phyloP scores from a whole-genome alignment of 2,113 vertebrate genomes.

The Tachysurus vachellii region DNA sequence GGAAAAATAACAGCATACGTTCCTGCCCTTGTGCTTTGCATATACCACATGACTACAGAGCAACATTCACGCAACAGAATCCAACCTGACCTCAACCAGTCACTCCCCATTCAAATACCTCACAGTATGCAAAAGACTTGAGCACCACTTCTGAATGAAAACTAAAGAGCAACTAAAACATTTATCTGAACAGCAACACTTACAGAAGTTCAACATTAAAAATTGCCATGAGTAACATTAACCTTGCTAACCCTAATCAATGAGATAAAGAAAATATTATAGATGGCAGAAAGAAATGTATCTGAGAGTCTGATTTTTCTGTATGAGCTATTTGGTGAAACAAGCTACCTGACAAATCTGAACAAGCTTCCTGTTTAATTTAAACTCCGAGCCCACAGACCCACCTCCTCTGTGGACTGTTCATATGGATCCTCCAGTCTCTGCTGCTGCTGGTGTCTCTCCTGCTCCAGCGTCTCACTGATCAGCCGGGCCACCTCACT shows the following conservation, averaged over 20 bases:
- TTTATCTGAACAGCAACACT: background rate
- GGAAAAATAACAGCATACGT: background rate
- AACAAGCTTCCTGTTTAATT: background rate
- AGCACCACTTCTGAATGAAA: background rate
- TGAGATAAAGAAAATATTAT: background rate
- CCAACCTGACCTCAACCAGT: constrained; percentile 5
- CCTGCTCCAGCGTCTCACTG: constrained; percentile 90
- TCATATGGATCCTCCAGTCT: constrained; percentile 82
- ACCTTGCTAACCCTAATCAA: background rate
- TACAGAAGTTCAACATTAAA: background rate
- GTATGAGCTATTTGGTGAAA: background rate
- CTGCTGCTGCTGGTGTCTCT: constrained; percentile 77
- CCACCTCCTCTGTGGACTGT: constrained; percentile 79
- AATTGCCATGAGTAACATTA: background rate
- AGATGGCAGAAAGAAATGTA: background rate
- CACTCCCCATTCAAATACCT: constrained; percentile 28
- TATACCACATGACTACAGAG: constrained; percentile 19
- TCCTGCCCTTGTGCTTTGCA: constrained; percentile 32
- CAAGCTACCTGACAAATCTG: background rate
- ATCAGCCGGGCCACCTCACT: constrained; percentile 92
- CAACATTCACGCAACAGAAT: constrained; percentile 17
- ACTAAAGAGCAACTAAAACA: background rate
- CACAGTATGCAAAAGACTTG: constrained; percentile 27
- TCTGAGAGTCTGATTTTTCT: background rate
- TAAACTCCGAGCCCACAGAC: constrained; percentile 40